Conservation (phyloP, 2,888 invertebrate species). For the Eristalis intricaria region DNA sequence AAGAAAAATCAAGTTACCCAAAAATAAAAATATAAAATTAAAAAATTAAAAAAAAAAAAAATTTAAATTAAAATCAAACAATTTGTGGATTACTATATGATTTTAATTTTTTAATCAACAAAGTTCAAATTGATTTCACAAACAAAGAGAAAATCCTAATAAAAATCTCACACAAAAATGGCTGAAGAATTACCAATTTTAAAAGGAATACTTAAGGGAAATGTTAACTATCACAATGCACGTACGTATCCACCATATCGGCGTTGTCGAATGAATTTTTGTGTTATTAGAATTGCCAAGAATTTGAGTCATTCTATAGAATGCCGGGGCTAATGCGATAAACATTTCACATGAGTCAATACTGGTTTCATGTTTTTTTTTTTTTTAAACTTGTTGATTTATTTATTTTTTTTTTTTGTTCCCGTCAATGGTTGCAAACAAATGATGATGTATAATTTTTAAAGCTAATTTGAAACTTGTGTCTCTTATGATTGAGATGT, state of each 20-base stretch:
- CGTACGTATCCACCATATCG: slow-evolving; percentile 86
- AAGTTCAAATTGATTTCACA: slow-evolving; percentile 21
- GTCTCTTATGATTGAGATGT: too few species aligned
- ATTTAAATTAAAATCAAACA: slow-evolving; percentile 72
- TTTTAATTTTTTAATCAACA: slow-evolving; percentile 60
- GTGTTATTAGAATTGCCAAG: neutral
- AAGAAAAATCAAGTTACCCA: too few species aligned
- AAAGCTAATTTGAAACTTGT: too few species aligned
- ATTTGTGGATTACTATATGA: slow-evolving; percentile 71
- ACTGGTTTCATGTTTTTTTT: neutral
- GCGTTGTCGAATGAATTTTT: neutral
- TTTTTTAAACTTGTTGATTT: neutral
- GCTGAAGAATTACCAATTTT: slow-evolving; percentile 95
- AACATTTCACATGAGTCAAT: neutral
- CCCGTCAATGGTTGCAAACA: neutral
- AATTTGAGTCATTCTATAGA: neutral
- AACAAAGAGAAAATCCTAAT: neutral
- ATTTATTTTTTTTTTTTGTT: neutral
- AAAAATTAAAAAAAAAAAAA: slow-evolving; percentile 17
- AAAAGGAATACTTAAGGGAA: slow-evolving; percentile 94
- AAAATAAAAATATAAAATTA: too few species aligned
- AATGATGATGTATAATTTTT: too few species aligned
- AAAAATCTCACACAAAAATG: slow-evolving; percentile 83
- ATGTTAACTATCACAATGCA: slow-evolving; percentile 95
- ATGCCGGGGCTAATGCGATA: neutral